These are phyloP conservation scores for Propithecus deckenii DNA, from an alignment of 2,797 vertebrate species.

Conservation along the genomic window DNA sequence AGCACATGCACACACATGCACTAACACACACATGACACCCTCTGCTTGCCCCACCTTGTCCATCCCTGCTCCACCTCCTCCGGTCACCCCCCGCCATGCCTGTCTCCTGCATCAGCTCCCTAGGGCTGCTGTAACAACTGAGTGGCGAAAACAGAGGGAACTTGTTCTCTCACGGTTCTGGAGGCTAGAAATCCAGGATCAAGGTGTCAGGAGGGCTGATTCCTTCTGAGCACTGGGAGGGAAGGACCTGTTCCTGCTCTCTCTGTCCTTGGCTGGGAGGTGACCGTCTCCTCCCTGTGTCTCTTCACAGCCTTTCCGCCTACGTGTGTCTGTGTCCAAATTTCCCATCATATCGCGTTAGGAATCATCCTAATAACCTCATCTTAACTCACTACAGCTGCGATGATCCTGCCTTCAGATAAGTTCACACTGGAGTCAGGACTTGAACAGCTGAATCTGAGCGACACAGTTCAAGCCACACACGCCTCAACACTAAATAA, in stretches of 20 bases:
- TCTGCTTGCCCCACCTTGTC: background rate
- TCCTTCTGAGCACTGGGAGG: background rate
- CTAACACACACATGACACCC: background rate
- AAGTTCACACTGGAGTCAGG: background rate
- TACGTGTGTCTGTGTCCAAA: background rate
- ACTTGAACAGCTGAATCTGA: background rate
- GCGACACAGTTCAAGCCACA: background rate
- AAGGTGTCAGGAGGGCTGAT: background rate
- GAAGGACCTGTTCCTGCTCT: background rate
- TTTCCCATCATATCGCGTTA: background rate
- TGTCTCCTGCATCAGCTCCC: background rate
- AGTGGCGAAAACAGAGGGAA: background rate
- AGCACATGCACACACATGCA: background rate
- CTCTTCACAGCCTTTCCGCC: background rate
- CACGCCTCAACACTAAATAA: background rate
- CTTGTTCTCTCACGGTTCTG: background rate
- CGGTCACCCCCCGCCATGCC: background rate
- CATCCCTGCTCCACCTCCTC: background rate
- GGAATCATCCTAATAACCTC: too few relatives aligned
- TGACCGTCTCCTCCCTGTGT: background rate
- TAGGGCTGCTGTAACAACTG: background rate
- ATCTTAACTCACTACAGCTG: background rate
- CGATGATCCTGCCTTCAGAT: background rate
- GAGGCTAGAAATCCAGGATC: background rate
- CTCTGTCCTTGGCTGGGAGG: fast-evolving